phyloP scores from a whole-genome alignment of 2,113 vertebrate genomes.

The Phrynocephalus versicolor region DNA sequence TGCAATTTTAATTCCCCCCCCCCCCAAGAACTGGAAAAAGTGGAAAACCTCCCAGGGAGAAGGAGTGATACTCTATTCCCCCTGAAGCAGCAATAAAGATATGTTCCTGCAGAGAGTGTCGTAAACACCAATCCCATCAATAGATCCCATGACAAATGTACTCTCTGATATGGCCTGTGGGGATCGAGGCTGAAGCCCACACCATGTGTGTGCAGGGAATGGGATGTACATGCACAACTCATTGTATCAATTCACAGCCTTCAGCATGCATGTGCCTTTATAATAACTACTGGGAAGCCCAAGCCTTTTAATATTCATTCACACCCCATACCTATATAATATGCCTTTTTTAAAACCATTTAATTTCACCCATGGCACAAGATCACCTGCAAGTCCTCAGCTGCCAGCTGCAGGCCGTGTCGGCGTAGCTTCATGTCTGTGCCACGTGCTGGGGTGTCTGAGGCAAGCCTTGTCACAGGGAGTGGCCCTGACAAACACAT shows the following conservation, averaged over 20 bases:
- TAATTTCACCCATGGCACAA: background rate
- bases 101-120: background rate
- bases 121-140: background rate
- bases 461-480: background rate
- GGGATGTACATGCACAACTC: background rate
- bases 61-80: background rate
- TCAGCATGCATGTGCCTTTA: background rate
- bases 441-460: conserved; percentile 26
- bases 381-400: background rate
- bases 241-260: background rate
- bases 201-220: background rate
- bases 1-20: too few relatives aligned
- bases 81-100: background rate
- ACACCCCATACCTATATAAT: background rate
- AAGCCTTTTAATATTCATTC: background rate
- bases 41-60: background rate
- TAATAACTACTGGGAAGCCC: background rate
- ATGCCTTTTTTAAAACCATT: background rate
- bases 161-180: background rate
- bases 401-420: background rate
- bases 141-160: too few relatives aligned
- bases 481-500: background rate
- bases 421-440: background rate
- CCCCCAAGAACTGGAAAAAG: too few relatives aligned
- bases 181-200: background rate